Percentiles rank a stretch among this genome's conserved stretches.
Conservation (phyloP, 2,113 vertebrate genomes). For the Rhabdornis inornatus region DNA sequence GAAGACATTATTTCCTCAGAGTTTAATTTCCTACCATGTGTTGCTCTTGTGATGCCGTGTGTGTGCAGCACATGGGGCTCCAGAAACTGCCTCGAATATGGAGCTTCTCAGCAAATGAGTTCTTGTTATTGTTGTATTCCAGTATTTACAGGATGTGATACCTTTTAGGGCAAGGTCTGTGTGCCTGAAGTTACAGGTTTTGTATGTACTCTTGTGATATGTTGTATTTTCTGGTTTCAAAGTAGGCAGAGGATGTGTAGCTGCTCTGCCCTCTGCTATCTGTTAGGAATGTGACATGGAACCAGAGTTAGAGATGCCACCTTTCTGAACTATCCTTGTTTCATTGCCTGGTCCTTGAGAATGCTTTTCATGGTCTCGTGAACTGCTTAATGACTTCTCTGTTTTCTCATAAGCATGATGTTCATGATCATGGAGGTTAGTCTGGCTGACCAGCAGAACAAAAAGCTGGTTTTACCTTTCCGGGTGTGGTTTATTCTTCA, state of each 20-base stretch:
- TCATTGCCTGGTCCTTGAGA: neutral
- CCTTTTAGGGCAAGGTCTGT: neutral
- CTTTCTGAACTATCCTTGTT: neutral
- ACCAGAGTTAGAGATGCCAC: no score
- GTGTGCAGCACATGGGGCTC: neutral
- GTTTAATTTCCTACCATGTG: neutral
- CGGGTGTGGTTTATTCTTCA: neutral
- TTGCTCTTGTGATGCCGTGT: neutral
- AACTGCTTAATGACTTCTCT: neutral
- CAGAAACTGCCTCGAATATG: neutral
- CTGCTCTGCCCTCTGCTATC: neutral
- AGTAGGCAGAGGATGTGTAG: neutral
- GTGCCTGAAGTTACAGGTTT: neutral
- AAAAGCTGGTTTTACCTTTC: neutral
- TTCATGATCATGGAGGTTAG: neutral
- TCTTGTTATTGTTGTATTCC: neutral
- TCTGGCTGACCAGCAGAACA: neutral
- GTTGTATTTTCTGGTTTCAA: neutral
- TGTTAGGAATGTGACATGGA: neutral
- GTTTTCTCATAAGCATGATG: accelerated
- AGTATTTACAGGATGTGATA: neutral
- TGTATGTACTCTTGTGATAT: neutral
- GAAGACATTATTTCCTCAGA: neutral
- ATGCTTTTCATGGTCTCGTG: accelerated
- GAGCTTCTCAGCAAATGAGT: neutral